Evolutionary conservation across 2,113 vertebrate species (phyloP), one percentile per base, ranked within the genome.

Genomic region (human): DNA sequence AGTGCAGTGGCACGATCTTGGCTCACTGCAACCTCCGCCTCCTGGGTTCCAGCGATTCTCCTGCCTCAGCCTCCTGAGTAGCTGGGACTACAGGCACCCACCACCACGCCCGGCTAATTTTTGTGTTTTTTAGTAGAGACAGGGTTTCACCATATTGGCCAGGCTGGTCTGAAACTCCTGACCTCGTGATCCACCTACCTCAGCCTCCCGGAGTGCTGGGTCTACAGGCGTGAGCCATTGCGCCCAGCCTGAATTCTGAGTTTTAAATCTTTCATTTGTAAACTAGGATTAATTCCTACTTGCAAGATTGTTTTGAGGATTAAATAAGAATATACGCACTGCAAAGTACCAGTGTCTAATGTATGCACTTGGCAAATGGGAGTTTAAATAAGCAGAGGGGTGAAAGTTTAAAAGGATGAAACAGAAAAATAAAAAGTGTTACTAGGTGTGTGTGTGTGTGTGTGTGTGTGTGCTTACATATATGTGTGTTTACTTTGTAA

Each of bases 261-360:
- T 61, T 79, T 93, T 59, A 89, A 79, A 89, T 10, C 48, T 93
- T 70, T 96, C 35, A 23, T 75, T 86, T 96, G 75, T 80, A 96
- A 96, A 59, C 35, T 38, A 59, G 11, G 55, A 78, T 55, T 85
- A 81, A 79, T 73, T 64, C 38, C 48, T 83, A 79, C 61, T 93
- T 45, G 57, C 61, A 93, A 59, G 57, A 89, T 40, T 90, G 35
- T 85, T 94, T 96, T 90, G 55, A 94, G 48, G 43, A 83, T 97
- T 93, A 96, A 89, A 68, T 94, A 72, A 96, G 64, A 57, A 86
- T 59, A 84, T 0, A 1, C 72, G 30, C 86, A 75, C 68, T 68
- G 17, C 27, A 76, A 48, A 92, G 52, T n/a, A 76, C 32, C 25
- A 89, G 52, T 43, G 17, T 88, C 30, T 89, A 66, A 70, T 90